Evolutionary conservation across 1,140 invertebrate species (phyloP), one percentile per base, ranked within the genome.

Genomic region (Drosophila willistoni): DNA sequence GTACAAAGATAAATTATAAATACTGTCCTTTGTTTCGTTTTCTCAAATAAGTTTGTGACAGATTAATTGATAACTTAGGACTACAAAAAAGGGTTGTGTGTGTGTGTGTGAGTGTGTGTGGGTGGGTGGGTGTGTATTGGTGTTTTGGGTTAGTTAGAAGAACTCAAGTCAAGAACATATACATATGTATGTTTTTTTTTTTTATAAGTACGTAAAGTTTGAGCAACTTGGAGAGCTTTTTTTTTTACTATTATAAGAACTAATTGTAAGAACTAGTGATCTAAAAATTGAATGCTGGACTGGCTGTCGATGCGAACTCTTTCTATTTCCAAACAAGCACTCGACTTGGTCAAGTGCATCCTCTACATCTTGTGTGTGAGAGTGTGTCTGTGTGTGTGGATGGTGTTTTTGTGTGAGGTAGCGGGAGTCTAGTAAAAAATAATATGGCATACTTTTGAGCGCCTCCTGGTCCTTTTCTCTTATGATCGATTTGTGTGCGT

Each of bases 381-480:
- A 34, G 44, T 47, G 42, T 61, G 13, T 71, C 62, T 41, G 44
- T 67, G 9, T 39, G 12, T 64, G 61, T 66, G 25, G 7, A 17
- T 47, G 55, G 9, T 71, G 68, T 75, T 19, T 69, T 22, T 65
- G 60, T 73, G 81, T 84, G 83, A 87, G 83, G 83, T 87, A 87
- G 64, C 64, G 64, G 44, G 73, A 68, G 63, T 73, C 51, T 70
- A 79, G 74, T 73, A 76, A 83, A 76, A 83, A 83, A 87, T 79
- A 74, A 83, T 86, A 86, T 86, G 83, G 83, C 83, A 87, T 86
- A 87, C 79, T 79, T 86, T 75, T 85, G 79, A 87, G 83, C 83
- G 83, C 79, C 76, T 60, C 65, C 64, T 79, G 76, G 54, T 77
- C 39, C 47, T 67, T 44, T 41, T 67, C 39, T 77, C 62, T 7